Percentiles rank a stretch among this genome's conserved stretches.
Conservation (phyloP, 2,113 vertebrate genomes). For the Plecturocebus donacophilus region DNA sequence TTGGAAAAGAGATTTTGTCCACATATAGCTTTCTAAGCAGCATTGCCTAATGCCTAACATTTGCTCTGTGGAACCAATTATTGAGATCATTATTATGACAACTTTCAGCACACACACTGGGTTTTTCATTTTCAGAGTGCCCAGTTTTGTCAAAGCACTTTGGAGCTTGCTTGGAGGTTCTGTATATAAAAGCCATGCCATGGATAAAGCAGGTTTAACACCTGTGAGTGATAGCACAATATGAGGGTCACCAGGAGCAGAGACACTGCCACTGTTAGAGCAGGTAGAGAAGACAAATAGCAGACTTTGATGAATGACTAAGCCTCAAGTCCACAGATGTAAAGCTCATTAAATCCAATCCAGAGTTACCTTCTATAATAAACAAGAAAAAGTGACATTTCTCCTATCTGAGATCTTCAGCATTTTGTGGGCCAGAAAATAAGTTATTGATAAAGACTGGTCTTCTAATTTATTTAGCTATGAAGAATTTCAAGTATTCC, state of each 20-base stretch:
- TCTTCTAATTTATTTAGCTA: background rate
- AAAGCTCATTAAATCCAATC: background rate
- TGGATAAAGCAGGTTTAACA: background rate
- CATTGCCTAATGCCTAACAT: background rate
- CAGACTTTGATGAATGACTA: constrained; percentile 18
- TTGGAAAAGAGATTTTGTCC: background rate
- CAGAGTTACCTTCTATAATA: background rate
- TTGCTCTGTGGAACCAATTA: background rate
- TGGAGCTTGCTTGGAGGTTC: background rate
- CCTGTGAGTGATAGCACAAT: background rate
- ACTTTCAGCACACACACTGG: background rate
- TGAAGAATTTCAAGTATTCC: background rate
- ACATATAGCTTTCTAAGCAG: background rate
- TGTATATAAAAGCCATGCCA: background rate
- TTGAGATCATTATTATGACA: background rate
- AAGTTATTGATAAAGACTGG: background rate
- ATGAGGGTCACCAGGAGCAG: background rate
- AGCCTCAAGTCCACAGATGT: background rate
- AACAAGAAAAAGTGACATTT: background rate
- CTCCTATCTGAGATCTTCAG: background rate
- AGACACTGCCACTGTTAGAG: background rate
- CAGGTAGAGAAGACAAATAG: background rate
- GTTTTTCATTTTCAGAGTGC: background rate
- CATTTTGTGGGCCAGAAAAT: background rate
- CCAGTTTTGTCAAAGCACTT: constrained; percentile 3